Base-by-base conservation (phyloP, 2,888 invertebrate species). In the Ypsolopha sequella region DNA sequence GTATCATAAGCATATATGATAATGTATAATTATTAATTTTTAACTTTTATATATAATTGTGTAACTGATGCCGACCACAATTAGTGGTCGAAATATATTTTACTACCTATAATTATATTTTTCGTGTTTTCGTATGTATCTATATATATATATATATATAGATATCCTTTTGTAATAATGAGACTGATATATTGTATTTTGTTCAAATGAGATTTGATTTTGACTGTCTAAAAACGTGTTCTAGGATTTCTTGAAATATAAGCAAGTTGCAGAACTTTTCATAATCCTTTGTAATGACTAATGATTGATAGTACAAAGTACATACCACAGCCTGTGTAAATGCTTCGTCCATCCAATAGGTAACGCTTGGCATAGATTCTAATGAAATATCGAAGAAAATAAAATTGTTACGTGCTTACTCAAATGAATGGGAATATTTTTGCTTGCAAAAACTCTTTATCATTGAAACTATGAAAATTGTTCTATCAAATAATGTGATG, bases 171-270 rank as follows among this genome's bases (percentile, higher is more conserved):
- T 38, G n/a, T 10, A 38, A 4, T 9, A 58, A 75, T 74, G 78
- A 80, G 80, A 80, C 80, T 80, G 80, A 79, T 68, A 79, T 68
- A 66, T 68, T 70, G 74, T 77, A 73, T 76, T 76, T 71, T 65
- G 64, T 73, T 71, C 64, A 64, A 58, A 56, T 58, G 60, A 62
- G 60, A 58, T 63, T 62, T 53, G 53, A 2, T 65, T 60, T 62
- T 65, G 55, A 64, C 57, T 63, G 65, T 65, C 64, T 60, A 54
- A 58, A 62, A 24, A 36, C 36, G n/a, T 7, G 10, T 41, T 10
- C 41, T 41, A 41, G 41, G 41, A 41, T 11, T 41, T 24, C 24
- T 4, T 41, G 41, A 3, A 11, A 8, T 41, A n/a, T 41, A 7
- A 9, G 10, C 41, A 41, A 11, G 2, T 11, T 11, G 11, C n/a